Conservation (phyloP, 2,113 vertebrate genomes). For the Heteronetta atricapilla region DNA sequence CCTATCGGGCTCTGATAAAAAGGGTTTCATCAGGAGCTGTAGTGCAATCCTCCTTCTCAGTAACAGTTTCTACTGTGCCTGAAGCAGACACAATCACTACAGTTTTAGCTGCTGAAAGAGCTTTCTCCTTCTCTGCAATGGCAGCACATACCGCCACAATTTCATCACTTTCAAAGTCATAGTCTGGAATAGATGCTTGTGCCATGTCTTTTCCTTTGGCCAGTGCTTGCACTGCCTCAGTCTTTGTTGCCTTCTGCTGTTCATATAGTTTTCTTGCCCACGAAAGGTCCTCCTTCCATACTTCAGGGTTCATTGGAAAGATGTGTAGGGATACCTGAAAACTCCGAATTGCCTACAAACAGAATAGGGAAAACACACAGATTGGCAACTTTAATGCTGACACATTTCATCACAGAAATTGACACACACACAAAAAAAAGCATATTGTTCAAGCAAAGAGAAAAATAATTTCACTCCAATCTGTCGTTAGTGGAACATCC, state of each 20-base stretch:
- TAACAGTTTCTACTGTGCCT: slow-evolving; percentile 76
- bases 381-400: neutral
- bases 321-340: slow-evolving; percentile 92
- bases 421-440: neutral
- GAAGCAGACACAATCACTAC: slow-evolving; percentile 86
- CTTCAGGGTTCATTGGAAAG: slow-evolving; percentile 83
- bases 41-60: slow-evolving; percentile 61
- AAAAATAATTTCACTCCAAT: neutral
- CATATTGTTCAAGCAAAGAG: neutral
- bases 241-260: slow-evolving; percentile 77
- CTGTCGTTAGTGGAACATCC: neutral
- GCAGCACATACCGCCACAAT: slow-evolving; percentile 92
- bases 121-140: slow-evolving; percentile 88
- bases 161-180: slow-evolving; percentile 96
- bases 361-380: neutral
- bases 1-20: slow-evolving; percentile 88
- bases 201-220: slow-evolving; percentile 53
- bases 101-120: slow-evolving; percentile 74
- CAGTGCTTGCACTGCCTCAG: slow-evolving; percentile 68
- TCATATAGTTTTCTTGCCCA: slow-evolving; percentile 86
- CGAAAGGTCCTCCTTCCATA: slow-evolving; percentile 92
- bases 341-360: slow-evolving; percentile 86
- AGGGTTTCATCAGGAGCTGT: slow-evolving; percentile 68
- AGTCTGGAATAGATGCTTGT: slow-evolving; percentile 87
- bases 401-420: neutral